These are phyloP conservation scores for Alethe castanea DNA, from an alignment of 2,113 vertebrate species.

Conservation along the genomic window DNA sequence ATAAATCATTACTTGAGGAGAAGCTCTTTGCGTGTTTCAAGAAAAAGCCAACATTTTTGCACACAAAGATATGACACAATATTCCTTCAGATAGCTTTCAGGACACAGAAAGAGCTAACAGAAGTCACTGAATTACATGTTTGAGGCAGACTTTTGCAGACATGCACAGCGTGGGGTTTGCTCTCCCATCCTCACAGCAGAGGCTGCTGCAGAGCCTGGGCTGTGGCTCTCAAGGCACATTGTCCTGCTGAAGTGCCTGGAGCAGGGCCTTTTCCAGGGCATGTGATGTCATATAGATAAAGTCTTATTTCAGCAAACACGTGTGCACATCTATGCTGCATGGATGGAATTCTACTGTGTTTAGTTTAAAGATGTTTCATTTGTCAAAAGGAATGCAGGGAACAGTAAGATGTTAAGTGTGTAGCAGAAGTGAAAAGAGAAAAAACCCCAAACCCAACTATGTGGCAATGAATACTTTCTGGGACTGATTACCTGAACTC, in stretches of 20 bases:
- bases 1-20: neutral
- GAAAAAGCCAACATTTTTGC: neutral
- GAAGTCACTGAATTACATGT: neutral
- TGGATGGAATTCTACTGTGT: neutral
- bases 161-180: accelerated
- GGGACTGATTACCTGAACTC: neutral
- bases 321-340: accelerated
- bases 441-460: neutral
- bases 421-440: neutral
- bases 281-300: neutral
- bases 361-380: neutral
- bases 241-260: neutral
- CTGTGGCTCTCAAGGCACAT: neutral
- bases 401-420: neutral
- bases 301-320: neutral
- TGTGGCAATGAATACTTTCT: neutral
- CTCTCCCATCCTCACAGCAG: neutral
- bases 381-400: neutral
- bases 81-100: neutral
- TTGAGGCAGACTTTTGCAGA: neutral
- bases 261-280: neutral
- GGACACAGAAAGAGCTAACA: neutral
- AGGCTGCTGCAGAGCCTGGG: neutral
- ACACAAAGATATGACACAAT: neutral
- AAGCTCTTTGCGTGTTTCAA: neutral